Evolutionary conservation across 2,113 vertebrate species (phyloP).

Genomic region (Agapornis roseicollis): DNA sequence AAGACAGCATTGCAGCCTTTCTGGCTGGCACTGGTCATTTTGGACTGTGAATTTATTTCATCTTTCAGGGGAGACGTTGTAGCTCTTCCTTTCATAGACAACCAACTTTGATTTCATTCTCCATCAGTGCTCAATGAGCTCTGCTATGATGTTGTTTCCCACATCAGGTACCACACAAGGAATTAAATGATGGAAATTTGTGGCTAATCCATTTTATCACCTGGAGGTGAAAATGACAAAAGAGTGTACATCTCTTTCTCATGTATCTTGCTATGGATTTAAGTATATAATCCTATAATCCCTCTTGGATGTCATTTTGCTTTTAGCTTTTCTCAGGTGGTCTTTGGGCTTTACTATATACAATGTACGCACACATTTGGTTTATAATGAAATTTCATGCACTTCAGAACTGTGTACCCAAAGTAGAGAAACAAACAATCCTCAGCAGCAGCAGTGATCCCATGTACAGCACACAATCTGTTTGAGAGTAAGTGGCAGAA

Average conservation of each 20-base stretch:
- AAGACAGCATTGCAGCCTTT: background rate
- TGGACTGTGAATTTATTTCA: background rate
- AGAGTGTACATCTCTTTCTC: background rate
- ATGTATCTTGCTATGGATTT: background rate
- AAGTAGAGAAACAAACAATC: background rate
- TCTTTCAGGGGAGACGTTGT: background rate
- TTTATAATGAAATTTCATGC: background rate
- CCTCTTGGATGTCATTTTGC: background rate
- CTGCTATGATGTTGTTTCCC: background rate
- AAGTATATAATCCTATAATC: constrained; percentile 31
- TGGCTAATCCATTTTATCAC: background rate
- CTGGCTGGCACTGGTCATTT: background rate
- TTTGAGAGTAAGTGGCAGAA: background rate
- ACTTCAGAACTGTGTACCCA: background rate
- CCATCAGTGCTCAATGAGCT: background rate
- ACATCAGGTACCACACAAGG: background rate
- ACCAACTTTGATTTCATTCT: background rate
- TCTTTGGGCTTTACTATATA: background rate
- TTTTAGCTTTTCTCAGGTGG: constrained; percentile 2
- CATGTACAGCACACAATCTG: background rate
- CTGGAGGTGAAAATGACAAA: constrained; percentile 32
- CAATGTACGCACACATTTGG: background rate
- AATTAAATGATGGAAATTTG: constrained; percentile 20
- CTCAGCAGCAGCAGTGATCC: background rate
- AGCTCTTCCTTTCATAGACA: background rate